Base-by-base conservation (phyloP, 1,140 invertebrate genomes). In the Colletes latitarsis region DNA sequence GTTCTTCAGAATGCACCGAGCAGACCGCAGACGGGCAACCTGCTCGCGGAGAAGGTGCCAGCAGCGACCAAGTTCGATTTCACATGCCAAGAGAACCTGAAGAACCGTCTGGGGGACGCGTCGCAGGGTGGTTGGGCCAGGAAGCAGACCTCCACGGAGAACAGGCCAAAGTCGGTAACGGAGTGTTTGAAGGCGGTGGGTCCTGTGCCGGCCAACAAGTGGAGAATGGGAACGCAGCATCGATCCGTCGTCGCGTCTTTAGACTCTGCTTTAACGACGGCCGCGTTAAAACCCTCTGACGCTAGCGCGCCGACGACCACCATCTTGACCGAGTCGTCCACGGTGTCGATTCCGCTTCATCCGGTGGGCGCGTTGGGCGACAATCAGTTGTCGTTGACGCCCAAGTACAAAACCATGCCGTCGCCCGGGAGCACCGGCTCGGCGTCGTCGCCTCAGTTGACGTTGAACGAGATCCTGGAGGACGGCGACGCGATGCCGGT, bases 381-480 rank as follows among this genome's bases (percentile, higher is more conserved):
- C 53, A 88, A 84, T 81, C 74, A 89, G 77, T 71, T 88, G 8
- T 60, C 86, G 75, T 67, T 93, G 75, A 83, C 93, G 77, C 92
- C 94, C 53, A 94, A 95, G 83, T 94, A 94, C 72, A 95, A 95
- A 88, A 95, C 94, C 0, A 94, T 95, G 93, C 95, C 95, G 4
- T 92, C 94, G 6, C 92, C 94, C 12, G 90, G 93, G 17, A 90
- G 92, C 46, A 88, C 89, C n/a, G 85, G 87, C n/a, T 82, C 85
- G 6, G 82, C 69, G 19, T 81, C 82, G 14, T 74, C 95, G 8
- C 82, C 95, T 9, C 95, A 96, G 85, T 84, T 96, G 21, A 93
- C 94, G 19, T 91, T 97, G 8, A 96, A 96, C 89, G 96, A 97
- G 90, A 96, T 97, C 69, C 94, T 95, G 77, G 96, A 97, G 88